Conservation (phyloP, 2,797 vertebrate species). For the Micropoecilia bifurca region DNA sequence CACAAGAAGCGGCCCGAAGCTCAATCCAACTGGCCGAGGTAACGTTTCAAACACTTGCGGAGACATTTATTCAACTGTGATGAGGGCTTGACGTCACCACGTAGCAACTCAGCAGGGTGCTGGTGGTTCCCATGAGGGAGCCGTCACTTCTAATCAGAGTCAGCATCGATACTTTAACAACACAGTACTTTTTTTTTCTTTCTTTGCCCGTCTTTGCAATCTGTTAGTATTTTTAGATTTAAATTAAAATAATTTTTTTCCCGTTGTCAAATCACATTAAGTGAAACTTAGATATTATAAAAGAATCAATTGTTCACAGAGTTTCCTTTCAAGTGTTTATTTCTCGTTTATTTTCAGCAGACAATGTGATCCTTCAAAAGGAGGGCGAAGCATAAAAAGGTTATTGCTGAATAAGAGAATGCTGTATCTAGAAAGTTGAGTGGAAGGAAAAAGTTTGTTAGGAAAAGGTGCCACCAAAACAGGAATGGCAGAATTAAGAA, state of each 20-base stretch:
- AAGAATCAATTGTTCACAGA: not conserved
- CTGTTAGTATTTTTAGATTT: not conserved
- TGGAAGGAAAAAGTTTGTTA: not conserved
- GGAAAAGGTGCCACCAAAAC: not conserved
- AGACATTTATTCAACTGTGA: not conserved
- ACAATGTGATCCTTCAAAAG: not conserved
- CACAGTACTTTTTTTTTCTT: not conserved
- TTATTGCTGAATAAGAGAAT: not conserved
- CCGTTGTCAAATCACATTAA: not conserved
- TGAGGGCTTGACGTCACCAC: not conserved
- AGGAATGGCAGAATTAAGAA: not conserved
- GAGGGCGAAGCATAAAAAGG: not conserved
- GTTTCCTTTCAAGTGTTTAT: not conserved
- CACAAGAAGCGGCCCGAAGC: slow-evolving; percentile 82
- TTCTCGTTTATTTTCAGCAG: not conserved
- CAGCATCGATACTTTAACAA: not conserved
- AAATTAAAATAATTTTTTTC: not conserved
- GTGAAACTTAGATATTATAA: not conserved
- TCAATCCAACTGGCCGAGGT: slow-evolving; percentile 87
- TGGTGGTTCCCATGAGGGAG: not conserved
- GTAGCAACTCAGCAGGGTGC: not conserved
- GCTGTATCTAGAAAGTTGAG: not conserved
- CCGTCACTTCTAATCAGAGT: not conserved
- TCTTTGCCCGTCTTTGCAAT: not conserved
- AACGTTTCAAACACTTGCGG: slow-evolving; percentile 34